These are phyloP conservation scores for Heliconius aoede DNA, from an alignment of 2,888 invertebrate species.

Conservation along the genomic window DNA sequence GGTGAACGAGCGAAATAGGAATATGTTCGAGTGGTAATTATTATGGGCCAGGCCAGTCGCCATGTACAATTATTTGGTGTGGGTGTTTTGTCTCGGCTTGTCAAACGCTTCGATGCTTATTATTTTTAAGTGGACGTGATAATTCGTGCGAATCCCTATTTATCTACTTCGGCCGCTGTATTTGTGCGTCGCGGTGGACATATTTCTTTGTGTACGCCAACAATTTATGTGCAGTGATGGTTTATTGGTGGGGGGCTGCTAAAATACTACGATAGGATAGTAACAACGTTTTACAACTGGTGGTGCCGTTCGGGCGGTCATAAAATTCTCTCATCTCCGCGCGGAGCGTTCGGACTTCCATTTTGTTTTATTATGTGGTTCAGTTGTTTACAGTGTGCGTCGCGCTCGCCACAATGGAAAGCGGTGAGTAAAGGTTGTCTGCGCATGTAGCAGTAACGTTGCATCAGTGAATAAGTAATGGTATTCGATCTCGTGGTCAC, in stretches of 20 bases:
- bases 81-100: slow-evolving; percentile 79
- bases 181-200: slow-evolving; percentile 60
- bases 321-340: slow-evolving; percentile 77
- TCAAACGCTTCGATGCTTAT: slow-evolving; percentile 82
- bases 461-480: slow-evolving; percentile 76
- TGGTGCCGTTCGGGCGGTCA: slow-evolving; percentile 64
- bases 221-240: slow-evolving; percentile 65
- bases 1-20: slow-evolving; percentile 79
- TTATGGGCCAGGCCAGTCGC: slow-evolving; percentile 81
- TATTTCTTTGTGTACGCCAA: slow-evolving; percentile 71
- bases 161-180: slow-evolving; percentile 61
- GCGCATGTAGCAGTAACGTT: slow-evolving; percentile 81
- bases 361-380: slow-evolving; percentile 83
- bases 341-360: slow-evolving; percentile 78
- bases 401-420: slow-evolving; percentile 77
- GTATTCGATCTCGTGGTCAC: slow-evolving; percentile 74
- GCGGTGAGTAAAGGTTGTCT: slow-evolving; percentile 72
- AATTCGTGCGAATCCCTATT: slow-evolving; percentile 71
- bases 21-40: slow-evolving; percentile 81
- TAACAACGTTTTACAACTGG: slow-evolving; percentile 83
- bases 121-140: slow-evolving; percentile 79
- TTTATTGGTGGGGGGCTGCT: slow-evolving; percentile 81
- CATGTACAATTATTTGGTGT: slow-evolving; percentile 82
- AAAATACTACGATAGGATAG: slow-evolving; percentile 83
- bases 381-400: slow-evolving; percentile 77